Conservation (phyloP, 1,140 invertebrate species). For the Andricus grossulariae region DNA sequence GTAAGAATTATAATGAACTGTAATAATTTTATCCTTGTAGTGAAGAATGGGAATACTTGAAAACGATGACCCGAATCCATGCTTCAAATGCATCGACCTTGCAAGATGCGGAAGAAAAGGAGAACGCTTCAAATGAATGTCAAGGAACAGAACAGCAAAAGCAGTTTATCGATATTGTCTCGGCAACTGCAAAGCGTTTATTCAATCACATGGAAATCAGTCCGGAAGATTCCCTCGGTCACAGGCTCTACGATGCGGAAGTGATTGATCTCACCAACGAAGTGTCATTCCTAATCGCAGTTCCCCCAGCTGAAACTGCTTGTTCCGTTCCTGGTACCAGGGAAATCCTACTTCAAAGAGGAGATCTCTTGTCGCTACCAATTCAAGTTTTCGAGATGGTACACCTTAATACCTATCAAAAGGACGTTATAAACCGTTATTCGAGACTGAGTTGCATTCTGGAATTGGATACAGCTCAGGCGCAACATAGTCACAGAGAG, state of each 20-base stretch:
- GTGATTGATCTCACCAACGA: slow-evolving; percentile 92
- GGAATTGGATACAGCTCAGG: slow-evolving; percentile 93
- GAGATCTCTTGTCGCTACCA: slow-evolving; percentile 89
- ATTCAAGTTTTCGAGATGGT: slow-evolving; percentile 96
- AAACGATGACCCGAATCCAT: slow-evolving; percentile 75
- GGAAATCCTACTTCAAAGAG: slow-evolving; percentile 86
- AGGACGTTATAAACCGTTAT: slow-evolving; percentile 90
- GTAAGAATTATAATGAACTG: not conserved
- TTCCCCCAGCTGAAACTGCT: slow-evolving; percentile 92
- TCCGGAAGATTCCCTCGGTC: slow-evolving; percentile 80
- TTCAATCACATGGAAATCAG: slow-evolving; percentile 88
- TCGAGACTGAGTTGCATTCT: slow-evolving; percentile 93
- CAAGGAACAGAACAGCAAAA: slow-evolving; percentile 84
- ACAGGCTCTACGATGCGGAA: slow-evolving; percentile 92
- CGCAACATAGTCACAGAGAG: slow-evolving; percentile 93
- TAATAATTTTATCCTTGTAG: slow-evolving; percentile 71
- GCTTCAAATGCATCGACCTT: slow-evolving; percentile 56
- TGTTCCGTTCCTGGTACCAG: slow-evolving; percentile 93
- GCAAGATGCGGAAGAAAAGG: slow-evolving; percentile 70
- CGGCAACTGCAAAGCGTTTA: slow-evolving; percentile 82
- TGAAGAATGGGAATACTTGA: slow-evolving; percentile 93
- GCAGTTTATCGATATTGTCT: slow-evolving; percentile 85
- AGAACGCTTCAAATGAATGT: slow-evolving; percentile 73
- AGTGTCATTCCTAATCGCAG: slow-evolving; percentile 92
- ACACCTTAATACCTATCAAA: slow-evolving; percentile 93